Conservation (phyloP, 1,140 invertebrate species). For the Drosophila parvula region DNA sequence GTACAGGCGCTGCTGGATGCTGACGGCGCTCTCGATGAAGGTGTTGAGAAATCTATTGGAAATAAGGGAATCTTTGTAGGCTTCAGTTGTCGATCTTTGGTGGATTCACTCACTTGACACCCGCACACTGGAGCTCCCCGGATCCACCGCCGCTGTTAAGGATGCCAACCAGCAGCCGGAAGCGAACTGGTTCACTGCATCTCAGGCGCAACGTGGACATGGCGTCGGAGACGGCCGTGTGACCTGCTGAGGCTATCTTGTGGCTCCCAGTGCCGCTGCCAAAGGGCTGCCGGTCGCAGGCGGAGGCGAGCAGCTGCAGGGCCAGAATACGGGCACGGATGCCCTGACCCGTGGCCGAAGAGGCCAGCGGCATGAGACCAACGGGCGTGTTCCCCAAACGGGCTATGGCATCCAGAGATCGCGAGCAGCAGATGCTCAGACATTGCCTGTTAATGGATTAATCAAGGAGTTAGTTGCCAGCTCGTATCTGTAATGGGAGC, state of each 20-base stretch:
- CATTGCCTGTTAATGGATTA: slow-evolving; percentile 87
- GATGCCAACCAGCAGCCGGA: slow-evolving; percentile 95
- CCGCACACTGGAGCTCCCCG: slow-evolving; percentile 91
- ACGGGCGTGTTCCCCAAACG: slow-evolving; percentile 90
- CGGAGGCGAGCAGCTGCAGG: slow-evolving; percentile 89
- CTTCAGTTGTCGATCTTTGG: fast-evolving
- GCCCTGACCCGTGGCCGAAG: slow-evolving; percentile 86
- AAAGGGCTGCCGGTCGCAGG: slow-evolving; percentile 88
- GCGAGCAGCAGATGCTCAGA: slow-evolving; percentile 90
- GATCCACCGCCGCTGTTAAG: slow-evolving; percentile 89
- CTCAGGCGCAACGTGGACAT: slow-evolving; percentile 93
- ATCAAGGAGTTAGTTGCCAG: not conserved
- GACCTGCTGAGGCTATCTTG: slow-evolving; percentile 85
- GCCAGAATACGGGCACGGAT: slow-evolving; percentile 79
- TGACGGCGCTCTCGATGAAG: slow-evolving; percentile 90
- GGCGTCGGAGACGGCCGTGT: slow-evolving; percentile 94
- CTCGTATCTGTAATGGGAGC: too few relatives aligned
- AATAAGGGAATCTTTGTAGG: not conserved
- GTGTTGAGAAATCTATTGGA: slow-evolving; percentile 89
- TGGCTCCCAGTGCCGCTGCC: slow-evolving; percentile 73
- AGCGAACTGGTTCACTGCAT: slow-evolving; percentile 96
- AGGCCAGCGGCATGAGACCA: slow-evolving; percentile 93
- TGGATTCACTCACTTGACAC: slow-evolving; percentile 86
- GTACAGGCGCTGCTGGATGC: slow-evolving; percentile 91
- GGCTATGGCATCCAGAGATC: slow-evolving; percentile 90